A percentile compares a stretch with the other conserved stretches of the same genome.
phyloP scores from a whole-genome alignment of 2,888 invertebrate species.

The Lithophane leautieri region DNA sequence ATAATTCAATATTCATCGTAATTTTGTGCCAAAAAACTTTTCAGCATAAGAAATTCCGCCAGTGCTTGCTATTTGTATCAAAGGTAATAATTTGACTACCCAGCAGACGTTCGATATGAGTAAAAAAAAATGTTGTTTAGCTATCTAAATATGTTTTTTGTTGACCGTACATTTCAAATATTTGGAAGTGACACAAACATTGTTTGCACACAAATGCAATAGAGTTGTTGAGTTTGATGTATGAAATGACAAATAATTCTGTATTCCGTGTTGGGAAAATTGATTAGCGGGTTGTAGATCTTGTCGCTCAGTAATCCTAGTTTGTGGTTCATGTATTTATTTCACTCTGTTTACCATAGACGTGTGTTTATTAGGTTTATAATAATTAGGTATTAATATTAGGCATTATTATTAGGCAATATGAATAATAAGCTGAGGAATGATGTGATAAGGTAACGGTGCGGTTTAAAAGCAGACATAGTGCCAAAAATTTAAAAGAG shows the following conservation, averaged over 20 bases:
- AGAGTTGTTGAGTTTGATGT: slow-evolving; percentile 4
- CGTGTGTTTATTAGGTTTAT: neutral
- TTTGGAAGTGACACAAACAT: slow-evolving; percentile 13
- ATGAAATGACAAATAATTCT: slow-evolving; percentile 6
- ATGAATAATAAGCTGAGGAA: too few relatives aligned
- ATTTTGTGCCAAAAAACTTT: neutral
- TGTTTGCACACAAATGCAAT: slow-evolving; percentile 17
- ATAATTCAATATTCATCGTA: neutral
- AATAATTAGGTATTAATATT: neutral
- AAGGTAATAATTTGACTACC: neutral
- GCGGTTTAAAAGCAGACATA: too few relatives aligned
- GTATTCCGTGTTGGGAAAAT: slow-evolving; percentile 9
- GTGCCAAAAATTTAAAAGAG: too few relatives aligned
- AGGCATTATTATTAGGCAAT: too few relatives aligned
- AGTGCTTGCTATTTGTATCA: neutral
- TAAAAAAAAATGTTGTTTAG: too few relatives aligned
- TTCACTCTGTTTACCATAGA: neutral
- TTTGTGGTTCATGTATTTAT: neutral
- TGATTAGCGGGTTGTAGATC: neutral
- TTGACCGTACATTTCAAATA: slow-evolving; percentile 17
- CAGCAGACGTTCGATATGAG: neutral
- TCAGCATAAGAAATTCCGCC: neutral
- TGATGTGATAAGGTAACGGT: too few relatives aligned
- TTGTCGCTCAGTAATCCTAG: neutral
- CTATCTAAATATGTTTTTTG: neutral